Conservation (phyloP, 2,797 vertebrate species). For the Bradypodion pumilum region DNA sequence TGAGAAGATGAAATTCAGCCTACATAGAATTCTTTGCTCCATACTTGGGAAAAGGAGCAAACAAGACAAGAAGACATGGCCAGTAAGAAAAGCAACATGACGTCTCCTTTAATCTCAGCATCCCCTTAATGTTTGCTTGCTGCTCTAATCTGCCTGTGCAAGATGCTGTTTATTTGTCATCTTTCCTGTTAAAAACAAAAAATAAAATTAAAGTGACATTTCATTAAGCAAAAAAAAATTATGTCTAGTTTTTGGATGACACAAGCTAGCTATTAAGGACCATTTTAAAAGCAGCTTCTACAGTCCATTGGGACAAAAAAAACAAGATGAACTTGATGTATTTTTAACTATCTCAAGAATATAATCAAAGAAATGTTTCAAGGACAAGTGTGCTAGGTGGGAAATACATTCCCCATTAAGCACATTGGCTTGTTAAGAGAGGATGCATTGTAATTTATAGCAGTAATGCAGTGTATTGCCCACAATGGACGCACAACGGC, state of each 20-base stretch:
- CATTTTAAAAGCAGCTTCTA: slow-evolving; percentile 19
- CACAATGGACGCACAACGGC: no score
- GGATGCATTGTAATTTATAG: slow-evolving; percentile 9
- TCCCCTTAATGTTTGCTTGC: neutral
- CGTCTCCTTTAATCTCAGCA: slow-evolving; percentile 20
- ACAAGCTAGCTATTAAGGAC: neutral
- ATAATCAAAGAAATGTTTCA: slow-evolving; percentile 13
- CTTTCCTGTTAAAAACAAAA: neutral
- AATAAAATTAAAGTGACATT: neutral
- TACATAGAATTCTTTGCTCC: neutral
- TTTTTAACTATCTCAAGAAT: neutral
- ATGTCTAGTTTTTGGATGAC: slow-evolving; percentile 21
- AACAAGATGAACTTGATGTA: neutral
- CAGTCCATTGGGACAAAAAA: neutral
- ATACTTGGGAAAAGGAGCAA: slow-evolving; percentile 13
- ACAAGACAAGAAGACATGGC: neutral
- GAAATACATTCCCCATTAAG: neutral
- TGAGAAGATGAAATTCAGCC: neutral
- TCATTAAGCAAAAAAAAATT: neutral
- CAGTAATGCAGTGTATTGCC: neutral
- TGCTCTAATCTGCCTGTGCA: slow-evolving; percentile 4
- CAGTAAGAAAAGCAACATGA: neutral
- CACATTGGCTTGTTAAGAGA: neutral
- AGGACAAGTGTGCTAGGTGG: neutral
- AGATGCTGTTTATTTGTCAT: slow-evolving; percentile 7